Base-by-base conservation (phyloP, 2,113 vertebrate genomes). In the Arvicanthis niloticus region DNA sequence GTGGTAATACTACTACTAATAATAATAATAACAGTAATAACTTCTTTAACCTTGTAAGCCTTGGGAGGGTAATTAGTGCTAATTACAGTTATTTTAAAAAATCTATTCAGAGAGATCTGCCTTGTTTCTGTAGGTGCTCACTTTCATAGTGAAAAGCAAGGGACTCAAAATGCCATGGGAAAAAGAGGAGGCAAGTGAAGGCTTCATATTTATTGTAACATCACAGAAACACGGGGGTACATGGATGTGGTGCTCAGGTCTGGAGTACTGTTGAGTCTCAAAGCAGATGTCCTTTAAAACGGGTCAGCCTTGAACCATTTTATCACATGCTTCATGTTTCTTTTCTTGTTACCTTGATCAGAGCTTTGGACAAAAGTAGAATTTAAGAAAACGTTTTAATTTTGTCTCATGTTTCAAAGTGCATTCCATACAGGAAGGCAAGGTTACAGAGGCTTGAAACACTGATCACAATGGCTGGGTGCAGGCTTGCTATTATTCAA, bases 1-100 rank as follows among this genome's bases (percentile, higher is more conserved):
- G 40, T 62, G 53, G 80, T 48, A 48, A 48, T 48, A 7, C 4
- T 48, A 48, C 34, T 67, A 76, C 89, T 56, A 82, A 82, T 40
- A 82, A 87, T 53, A 90, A 65, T 60, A 72, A 51, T 65, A 96
- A 67, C 88, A 91, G 56, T 84, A 97, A 92, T 81, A 95, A 85
- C 77, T 26, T 89, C 62, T 88, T 58, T 95, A 94, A 95, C 87
- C 70, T 95, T 91, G 86, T 81, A 88, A 96, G 60, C 34, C 75
- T 45, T 67, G 9, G 58, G 53, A 91, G 22, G 76, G 62, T 93
- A 96, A 97, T 97, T 94, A 96, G 58, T 85, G 75, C 60, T 95
- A 93, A 96, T 96, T 96, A 90, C 29, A 87, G 4, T 94, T 97
- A 96, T 94, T 95, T 96, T 85, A 11, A 93, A 51, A 88, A 76